These are phyloP conservation scores for Coleophora flavipennella DNA, from an alignment of 2,888 invertebrate genomes.

Conservation along the genomic window DNA sequence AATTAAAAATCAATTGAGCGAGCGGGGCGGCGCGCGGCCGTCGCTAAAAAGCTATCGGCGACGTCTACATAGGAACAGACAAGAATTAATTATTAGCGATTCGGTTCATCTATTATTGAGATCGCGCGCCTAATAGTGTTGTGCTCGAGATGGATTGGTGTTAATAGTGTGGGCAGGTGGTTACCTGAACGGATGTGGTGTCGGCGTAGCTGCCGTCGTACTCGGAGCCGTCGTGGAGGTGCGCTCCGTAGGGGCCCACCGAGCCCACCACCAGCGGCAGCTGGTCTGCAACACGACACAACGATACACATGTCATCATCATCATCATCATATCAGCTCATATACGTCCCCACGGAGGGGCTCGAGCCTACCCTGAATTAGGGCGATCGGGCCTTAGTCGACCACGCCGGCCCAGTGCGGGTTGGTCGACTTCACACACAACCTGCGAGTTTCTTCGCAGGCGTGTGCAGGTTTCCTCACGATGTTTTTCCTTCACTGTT, in stretches of 20 bases:
- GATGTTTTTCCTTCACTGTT: too few relatives aligned
- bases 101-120: constrained; percentile 7
- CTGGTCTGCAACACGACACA: constrained; percentile 32
- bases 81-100: constrained; percentile 26
- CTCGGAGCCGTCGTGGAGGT: constrained; percentile 92
- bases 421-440: too few relatives aligned
- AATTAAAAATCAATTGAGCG: constrained; percentile 33
- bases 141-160: neutral
- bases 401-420: too few relatives aligned
- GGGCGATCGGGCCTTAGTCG: too few relatives aligned
- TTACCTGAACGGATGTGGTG: constrained; percentile 73
- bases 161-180: constrained; percentile 1
- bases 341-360: too few relatives aligned
- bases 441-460: too few relatives aligned
- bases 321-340: too few relatives aligned
- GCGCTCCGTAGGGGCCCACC: constrained; percentile 94
- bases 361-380: too few relatives aligned
- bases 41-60: constrained; percentile 31
- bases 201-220: constrained; percentile 89
- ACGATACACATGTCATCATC: neutral
- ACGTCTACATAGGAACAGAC: constrained; percentile 29
- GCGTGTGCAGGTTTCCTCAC: too few relatives aligned
- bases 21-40: constrained; percentile 13
- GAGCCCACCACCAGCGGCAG: constrained; percentile 85
- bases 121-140: constrained; percentile 6